Evolutionary conservation across 2,888 invertebrate genomes (phyloP).

Genomic region (Megamerina dolium): DNA sequence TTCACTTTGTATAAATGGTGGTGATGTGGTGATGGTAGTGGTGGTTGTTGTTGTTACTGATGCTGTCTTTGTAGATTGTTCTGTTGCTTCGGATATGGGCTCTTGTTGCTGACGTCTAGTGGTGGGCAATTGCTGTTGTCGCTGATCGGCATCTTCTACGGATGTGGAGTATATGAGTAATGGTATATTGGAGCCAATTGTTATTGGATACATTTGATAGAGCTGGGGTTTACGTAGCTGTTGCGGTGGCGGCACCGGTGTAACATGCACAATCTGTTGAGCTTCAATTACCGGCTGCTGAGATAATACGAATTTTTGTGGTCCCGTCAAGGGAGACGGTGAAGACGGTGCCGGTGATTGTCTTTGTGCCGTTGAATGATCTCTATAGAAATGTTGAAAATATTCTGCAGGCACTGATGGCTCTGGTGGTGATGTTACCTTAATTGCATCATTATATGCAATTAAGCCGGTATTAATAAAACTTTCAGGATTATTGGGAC

Average conservation of each 20-base stretch:
- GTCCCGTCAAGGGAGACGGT: conserved; percentile 8
- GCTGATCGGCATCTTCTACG: conserved; percentile 20
- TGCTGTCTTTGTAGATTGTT: no score
- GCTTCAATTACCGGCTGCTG: conserved; percentile 5
- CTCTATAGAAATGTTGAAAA: conserved; percentile 16
- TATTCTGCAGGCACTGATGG: no score
- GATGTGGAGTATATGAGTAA: conserved; percentile 31
- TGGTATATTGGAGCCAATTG: conserved; percentile 20
- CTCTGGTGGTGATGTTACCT: conserved; percentile 11
- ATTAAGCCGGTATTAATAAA: not conserved
- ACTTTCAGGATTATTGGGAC: conserved; percentile 10
- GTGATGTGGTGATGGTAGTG: conserved; percentile 33
- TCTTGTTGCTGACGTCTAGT: no score
- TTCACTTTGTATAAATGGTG: conserved; percentile 39
- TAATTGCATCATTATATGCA: conserved; percentile 8
- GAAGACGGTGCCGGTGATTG: not conserved
- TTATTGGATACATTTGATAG: conserved; percentile 21
- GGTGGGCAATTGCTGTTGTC: conserved; percentile 8
- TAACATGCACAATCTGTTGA: conserved; percentile 24
- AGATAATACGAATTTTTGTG: not conserved
- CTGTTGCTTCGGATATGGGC: no score
- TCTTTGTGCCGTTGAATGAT: no score
- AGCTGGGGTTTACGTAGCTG: conserved; percentile 32
- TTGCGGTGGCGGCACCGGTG: conserved; percentile 20
- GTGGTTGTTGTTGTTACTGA: conserved; percentile 18